Evolutionary conservation across 2,888 invertebrate species (phyloP).

Genomic region (Glaucopsyche alexis): DNA sequence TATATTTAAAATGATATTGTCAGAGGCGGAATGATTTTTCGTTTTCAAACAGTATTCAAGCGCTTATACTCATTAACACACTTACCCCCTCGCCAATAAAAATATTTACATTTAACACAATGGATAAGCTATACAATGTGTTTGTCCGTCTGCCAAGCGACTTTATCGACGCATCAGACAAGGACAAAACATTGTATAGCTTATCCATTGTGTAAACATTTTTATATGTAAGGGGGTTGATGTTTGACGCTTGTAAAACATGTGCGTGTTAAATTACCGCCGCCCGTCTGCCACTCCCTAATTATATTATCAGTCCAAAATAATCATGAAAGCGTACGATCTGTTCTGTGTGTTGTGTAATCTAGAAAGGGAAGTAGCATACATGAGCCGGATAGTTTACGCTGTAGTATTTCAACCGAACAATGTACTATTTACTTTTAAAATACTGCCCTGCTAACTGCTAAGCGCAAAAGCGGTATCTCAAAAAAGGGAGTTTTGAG

Average conservation of each 20-base stretch:
- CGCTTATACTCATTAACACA: too few relatives aligned
- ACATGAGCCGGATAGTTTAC: neutral
- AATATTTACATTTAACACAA: too few relatives aligned
- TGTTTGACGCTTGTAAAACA: neutral
- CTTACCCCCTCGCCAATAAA: too few relatives aligned
- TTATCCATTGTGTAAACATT: too few relatives aligned
- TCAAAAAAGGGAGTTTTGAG: too few relatives aligned
- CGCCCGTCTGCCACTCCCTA: conserved; percentile 38
- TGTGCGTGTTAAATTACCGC: neutral
- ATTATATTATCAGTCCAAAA: conserved; percentile 32
- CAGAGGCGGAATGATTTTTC: conserved; percentile 19
- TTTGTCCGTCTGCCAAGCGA: too few relatives aligned
- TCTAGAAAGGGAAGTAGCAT: conserved; percentile 17
- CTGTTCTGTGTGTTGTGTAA: conserved; percentile 29
- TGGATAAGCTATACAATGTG: too few relatives aligned
- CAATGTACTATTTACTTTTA: neutral
- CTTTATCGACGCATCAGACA: too few relatives aligned
- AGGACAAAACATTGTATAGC: too few relatives aligned
- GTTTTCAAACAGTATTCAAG: neutral
- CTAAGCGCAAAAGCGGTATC: too few relatives aligned
- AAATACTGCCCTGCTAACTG: too few relatives aligned
- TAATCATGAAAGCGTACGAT: conserved; percentile 41
- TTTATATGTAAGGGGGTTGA: too few relatives aligned
- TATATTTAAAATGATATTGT: conserved; percentile 19
- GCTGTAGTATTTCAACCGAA: neutral